Base-by-base conservation (phyloP, 2,797 vertebrate genomes). In the Sebastes miniatus region DNA sequence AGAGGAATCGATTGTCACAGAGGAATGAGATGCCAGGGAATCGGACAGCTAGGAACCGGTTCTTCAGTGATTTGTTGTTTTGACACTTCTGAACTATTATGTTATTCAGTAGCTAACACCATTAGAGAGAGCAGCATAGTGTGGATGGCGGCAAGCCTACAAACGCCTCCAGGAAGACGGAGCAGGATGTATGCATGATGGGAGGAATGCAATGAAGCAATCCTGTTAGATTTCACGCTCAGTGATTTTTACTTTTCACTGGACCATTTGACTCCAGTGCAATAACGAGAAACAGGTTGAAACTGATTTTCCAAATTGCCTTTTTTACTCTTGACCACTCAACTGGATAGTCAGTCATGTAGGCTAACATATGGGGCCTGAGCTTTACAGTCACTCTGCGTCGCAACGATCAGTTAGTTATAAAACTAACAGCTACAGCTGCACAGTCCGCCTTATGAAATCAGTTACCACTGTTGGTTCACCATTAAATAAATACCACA, bases 261-360 rank as follows among this genome's bases (percentile, higher is more conserved):
- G 73, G 43, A 80, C 11, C 54, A 34, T 67, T 71, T 31, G 20
- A 75, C 64, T 77, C 43, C 2, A 54, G 73, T 22, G 54, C 59
- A 39, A 27, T 72, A 78, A 83, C 24, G 22, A 86, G 76, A 72
- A 86, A 80, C 52, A 22, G 66, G 65, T 25, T 77, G 70, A 69
- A 78, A 76, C 54, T n/a, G 69, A 80, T 84, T 84, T 69, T 77
- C 69, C 36, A 74, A 74, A 74, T 80, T 73, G 29, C 43, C 47
- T 57, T 69, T 79, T 62, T 16, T 31, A 50, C 79, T 68, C 62
- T 74, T 80, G 86, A 76, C 74, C 58, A 39, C 62, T 69, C 73
- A 82, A 4, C 73, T 70, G 61, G 31, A 57, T 3, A 22, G 64
- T 62, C 8, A 25, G 18, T 47, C 62, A 59, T 59, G 39, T 61